Evolutionary conservation across 2,888 invertebrate genomes (phyloP).

Genomic region (Cremastinae sp.): DNA sequence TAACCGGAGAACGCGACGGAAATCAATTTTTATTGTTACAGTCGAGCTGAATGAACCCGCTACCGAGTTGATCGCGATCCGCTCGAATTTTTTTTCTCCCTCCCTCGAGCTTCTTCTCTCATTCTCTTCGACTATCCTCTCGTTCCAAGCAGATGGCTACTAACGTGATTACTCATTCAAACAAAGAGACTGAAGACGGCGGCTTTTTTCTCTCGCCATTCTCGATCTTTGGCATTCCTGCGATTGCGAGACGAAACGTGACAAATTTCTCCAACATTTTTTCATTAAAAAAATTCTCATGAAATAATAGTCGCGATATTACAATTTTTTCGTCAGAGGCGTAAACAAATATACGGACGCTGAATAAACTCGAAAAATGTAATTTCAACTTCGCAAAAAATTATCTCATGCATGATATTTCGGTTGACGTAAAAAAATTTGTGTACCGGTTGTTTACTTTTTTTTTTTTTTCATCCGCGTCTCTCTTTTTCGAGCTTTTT

Average conservation of each 20-base stretch:
- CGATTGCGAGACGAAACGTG: too few species aligned
- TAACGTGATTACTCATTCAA: slow-evolving; percentile 63
- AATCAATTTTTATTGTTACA: too few species aligned
- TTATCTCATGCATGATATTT: slow-evolving; percentile 11
- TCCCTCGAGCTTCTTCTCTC: slow-evolving; percentile 3
- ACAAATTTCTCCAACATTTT: too few species aligned
- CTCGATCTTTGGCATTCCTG: slow-evolving; percentile 3
- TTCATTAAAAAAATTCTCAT: too few species aligned
- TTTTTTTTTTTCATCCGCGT: background rate
- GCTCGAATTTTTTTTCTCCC: too few species aligned
- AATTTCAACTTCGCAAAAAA: slow-evolving; percentile 2
- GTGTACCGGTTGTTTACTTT: too few species aligned
- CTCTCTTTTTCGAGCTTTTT: background rate
- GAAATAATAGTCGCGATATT: too few species aligned
- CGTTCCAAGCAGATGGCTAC: slow-evolving; percentile 45
- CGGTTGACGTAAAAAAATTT: too few species aligned
- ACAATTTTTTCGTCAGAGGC: slow-evolving; percentile 26
- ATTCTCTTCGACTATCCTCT: slow-evolving; percentile 20
- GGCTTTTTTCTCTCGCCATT: slow-evolving; percentile 5
- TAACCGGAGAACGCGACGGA: too few species aligned
- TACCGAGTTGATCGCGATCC: too few species aligned
- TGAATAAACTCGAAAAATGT: background rate
- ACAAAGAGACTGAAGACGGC: slow-evolving; percentile 56
- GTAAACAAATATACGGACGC: background rate
- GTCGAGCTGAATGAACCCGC: too few species aligned